phyloP scores from a whole-genome alignment of 2,888 invertebrate species.

The Autographa gamma region DNA sequence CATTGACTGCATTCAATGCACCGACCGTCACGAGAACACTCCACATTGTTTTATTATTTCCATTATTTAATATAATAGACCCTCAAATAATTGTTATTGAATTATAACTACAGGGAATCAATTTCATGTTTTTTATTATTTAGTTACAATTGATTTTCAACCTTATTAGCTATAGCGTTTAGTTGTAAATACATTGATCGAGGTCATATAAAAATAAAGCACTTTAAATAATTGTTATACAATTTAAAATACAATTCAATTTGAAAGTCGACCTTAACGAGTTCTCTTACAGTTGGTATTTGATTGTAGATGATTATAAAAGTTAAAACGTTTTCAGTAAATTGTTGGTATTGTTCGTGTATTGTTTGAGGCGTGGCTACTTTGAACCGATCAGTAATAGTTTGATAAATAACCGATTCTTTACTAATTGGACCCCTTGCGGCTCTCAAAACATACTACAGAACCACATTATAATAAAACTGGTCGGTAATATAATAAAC shows the following conservation, averaged over 20 bases:
- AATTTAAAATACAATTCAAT: not conserved
- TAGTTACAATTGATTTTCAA: constrained; percentile 7
- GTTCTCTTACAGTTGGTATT: constrained; percentile 12
- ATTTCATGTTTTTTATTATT: constrained; percentile 11
- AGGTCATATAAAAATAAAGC: constrained; percentile 12
- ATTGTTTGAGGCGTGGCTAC: constrained; percentile 59
- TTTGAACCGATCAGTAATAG: constrained; percentile 53
- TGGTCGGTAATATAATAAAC: not conserved
- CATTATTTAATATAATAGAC: constrained; percentile 50
- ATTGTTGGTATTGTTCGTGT: constrained; percentile 38
- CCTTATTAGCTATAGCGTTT: constrained; percentile 6
- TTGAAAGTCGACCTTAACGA: constrained; percentile 16
- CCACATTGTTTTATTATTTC: constrained; percentile 55
- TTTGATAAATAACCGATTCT: constrained; percentile 48
- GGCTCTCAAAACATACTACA: not conserved
- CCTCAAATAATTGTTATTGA: constrained; percentile 44
- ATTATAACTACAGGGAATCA: constrained; percentile 9
- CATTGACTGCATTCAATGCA: constrained; percentile 56
- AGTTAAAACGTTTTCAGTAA: constrained; percentile 32
- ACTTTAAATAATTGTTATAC: constrained; percentile 6
- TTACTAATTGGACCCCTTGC: constrained; percentile 44
- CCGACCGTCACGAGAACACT: constrained; percentile 51
- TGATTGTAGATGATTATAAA: not conserved
- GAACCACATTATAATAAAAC: not conserved
- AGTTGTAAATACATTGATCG: constrained; percentile 10